Evolutionary conservation across 2,113 vertebrate species (phyloP).

Genomic region (Corynorhinus townsendii): DNA sequence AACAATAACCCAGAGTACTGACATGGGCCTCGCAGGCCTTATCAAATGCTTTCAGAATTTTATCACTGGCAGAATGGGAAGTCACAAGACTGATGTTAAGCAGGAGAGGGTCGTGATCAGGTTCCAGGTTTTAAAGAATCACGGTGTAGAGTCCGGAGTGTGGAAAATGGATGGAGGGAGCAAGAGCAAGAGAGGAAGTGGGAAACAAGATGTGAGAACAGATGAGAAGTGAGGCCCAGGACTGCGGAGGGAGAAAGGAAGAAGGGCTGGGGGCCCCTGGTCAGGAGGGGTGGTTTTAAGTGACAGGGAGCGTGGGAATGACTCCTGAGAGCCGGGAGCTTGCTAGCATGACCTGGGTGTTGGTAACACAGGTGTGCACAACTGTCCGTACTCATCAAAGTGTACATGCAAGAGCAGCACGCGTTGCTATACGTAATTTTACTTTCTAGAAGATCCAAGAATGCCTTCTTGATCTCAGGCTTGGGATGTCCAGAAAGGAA

Average conservation of each 20-base stretch:
- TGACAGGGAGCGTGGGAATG: accelerated
- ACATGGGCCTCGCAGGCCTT: accelerated
- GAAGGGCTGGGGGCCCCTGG: accelerated
- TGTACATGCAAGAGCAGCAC: accelerated
- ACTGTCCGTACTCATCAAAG: background rate
- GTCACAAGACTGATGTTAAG: background rate
- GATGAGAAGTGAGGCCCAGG: background rate
- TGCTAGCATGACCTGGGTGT: accelerated
- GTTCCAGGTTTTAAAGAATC: background rate
- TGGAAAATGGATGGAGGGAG: background rate
- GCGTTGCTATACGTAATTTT: accelerated
- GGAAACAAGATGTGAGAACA: background rate
- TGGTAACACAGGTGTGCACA: background rate
- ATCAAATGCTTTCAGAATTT: background rate
- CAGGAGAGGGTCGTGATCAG: background rate
- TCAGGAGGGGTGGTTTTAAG: background rate
- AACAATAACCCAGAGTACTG: background rate
- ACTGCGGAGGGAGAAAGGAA: background rate
- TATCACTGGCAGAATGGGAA: background rate
- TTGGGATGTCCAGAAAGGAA: background rate
- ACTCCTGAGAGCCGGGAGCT: background rate
- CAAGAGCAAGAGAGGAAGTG: accelerated
- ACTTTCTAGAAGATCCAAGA: background rate
- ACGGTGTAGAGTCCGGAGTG: background rate
- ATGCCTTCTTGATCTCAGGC: background rate